Base-by-base conservation (phyloP, 2,888 invertebrate genomes). In the Drosophila falleni region DNA sequence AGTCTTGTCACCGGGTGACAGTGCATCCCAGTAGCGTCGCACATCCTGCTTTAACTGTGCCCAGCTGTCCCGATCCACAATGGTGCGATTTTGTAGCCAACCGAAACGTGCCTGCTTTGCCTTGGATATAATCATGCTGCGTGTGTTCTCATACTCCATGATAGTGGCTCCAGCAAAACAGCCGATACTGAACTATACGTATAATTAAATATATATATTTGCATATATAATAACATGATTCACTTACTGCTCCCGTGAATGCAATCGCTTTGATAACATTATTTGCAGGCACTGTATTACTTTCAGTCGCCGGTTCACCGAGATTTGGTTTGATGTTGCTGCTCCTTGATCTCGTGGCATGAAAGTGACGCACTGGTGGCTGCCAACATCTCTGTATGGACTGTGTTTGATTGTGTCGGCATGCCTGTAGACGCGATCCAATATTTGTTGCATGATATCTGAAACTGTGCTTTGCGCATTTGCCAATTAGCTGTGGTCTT, bases 71-170 rank as follows among this genome's bases (percentile, higher is more conserved):
- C 83, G 80, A 0, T 89, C 84, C 3, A 70, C 60, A 1, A 67
- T 5, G 0, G 71, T 44, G 3, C 72, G 68, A 41, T 65, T 84
- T 11, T 78, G 85, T 23, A 80, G 44, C 89, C 90, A 91, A 2
- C 85, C 81, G n/a, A 91, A 79, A 47, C 88, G 91, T 5, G 89
- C 77, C 72, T 93, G 94, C 92, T 94, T 95, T 0, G 84, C 90
- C 3, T 90, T 90, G 13, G 90, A 87, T 26, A 91, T 55, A 59
- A 92, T 90, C 67, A 87, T 82, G 54, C 86, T 89, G 0, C 91
- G 89, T 47, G 91, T 86, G 63, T 90, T 94, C 93, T 98, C 98
- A 93, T 98, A 98, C 92, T 98, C 97, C 96, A 97, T 97, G 76
- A 98, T 95, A 16, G 96, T 94, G 80, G 96, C 96, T 16, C 96